phyloP scores from a whole-genome alignment of 2,888 invertebrate species.

The Cosmia trapezina region DNA sequence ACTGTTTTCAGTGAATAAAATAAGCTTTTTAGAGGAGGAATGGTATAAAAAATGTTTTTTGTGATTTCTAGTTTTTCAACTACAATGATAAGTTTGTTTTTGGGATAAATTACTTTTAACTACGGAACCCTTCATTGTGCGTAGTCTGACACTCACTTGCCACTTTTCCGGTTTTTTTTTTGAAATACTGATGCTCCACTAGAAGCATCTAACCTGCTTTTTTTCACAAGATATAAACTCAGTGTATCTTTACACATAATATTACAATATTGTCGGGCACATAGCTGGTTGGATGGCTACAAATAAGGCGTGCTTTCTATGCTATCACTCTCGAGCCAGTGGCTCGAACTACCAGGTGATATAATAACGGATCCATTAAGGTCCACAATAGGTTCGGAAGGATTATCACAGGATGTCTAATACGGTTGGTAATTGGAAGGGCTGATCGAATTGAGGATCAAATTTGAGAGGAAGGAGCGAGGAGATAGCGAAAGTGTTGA shows the following conservation, averaged over 20 bases:
- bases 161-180: too few species aligned
- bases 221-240: not conserved
- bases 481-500: too few species aligned
- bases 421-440: slow-evolving; percentile 33
- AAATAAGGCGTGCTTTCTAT: slow-evolving; percentile 42
- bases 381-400: slow-evolving; percentile 15
- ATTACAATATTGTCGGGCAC: slow-evolving; percentile 12
- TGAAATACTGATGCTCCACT: too few species aligned
- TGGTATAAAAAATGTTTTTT: too few species aligned
- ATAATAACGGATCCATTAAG: slow-evolving; percentile 39
- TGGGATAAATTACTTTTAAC: too few species aligned
- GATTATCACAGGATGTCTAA: slow-evolving; percentile 25
- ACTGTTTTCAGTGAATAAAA: too few species aligned
- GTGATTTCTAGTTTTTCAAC: too few species aligned
- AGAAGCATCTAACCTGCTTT: not conserved
- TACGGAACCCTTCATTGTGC: too few species aligned
- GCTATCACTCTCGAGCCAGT: slow-evolving; percentile 49
- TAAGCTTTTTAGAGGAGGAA: too few species aligned
- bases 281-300: slow-evolving; percentile 20
- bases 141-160: too few species aligned
- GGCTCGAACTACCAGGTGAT: slow-evolving; percentile 23
- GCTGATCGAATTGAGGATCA: slow-evolving; percentile 26
- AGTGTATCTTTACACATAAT: slow-evolving; percentile 2
- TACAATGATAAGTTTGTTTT: too few species aligned
- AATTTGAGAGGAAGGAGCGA: not conserved